Evolutionary conservation across 2,113 vertebrate species (phyloP).

Genomic region (Telmatochromis sp.): DNA sequence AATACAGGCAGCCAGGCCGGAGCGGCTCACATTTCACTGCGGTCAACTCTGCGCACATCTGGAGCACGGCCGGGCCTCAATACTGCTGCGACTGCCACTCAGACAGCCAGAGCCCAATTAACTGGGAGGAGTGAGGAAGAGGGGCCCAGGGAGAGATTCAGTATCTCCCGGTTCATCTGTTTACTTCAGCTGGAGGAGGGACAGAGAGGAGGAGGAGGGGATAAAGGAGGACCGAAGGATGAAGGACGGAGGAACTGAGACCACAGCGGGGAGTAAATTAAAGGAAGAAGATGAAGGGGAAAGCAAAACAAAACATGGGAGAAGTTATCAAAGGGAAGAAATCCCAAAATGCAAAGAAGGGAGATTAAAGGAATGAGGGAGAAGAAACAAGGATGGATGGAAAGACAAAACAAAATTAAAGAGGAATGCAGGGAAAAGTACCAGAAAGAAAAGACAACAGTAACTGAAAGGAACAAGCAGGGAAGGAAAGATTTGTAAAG

Average conservation of each 20-base stretch:
- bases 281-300: background rate
- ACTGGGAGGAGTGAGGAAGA: background rate
- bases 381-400: background rate
- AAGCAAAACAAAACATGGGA: background rate
- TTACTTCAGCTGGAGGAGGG: background rate
- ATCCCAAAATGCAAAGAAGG: background rate
- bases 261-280: background rate
- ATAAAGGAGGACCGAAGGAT: background rate
- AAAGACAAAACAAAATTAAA: background rate
- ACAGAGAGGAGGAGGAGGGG: background rate
- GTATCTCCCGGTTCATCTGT: background rate
- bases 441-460: background rate
- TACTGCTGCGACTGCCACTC: background rate
- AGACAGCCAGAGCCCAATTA: background rate
- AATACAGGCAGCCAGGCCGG: constrained; percentile 20
- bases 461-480: background rate
- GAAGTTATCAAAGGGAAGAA: background rate
- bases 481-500: background rate
- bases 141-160: background rate
- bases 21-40: constrained; percentile 30
- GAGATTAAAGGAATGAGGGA: background rate
- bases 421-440: background rate
- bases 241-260: background rate
- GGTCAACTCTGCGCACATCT: constrained; percentile 55
- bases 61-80: constrained; percentile 28